Conservation (phyloP, 2,888 invertebrate genomes). For the Trilocha varians region DNA sequence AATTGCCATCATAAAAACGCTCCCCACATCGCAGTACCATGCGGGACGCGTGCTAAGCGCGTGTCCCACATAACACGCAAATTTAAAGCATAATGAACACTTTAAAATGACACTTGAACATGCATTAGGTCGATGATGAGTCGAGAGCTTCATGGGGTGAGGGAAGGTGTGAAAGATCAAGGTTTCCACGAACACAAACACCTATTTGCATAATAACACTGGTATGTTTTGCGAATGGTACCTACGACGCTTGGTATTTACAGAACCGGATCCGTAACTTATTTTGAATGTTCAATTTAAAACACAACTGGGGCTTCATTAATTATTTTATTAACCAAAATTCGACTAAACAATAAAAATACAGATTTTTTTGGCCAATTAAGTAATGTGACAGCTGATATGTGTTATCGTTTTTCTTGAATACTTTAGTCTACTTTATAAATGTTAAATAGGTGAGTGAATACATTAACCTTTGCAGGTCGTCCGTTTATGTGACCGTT, state of each 20-base stretch:
- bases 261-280: slow-evolving; percentile 37
- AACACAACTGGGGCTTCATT: slow-evolving; percentile 4
- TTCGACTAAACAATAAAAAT: slow-evolving; percentile 4
- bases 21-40: slow-evolving; percentile 32
- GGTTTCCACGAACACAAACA: slow-evolving; percentile 33
- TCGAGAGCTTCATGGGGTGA: slow-evolving; percentile 25
- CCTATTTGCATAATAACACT: slow-evolving; percentile 48
- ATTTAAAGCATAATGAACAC: slow-evolving; percentile 52
- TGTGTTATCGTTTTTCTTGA: not conserved
- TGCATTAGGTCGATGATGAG: slow-evolving; percentile 36
- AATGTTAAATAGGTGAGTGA: slow-evolving; percentile 38
- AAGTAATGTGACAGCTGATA: not conserved
- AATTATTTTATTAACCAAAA: not conserved
- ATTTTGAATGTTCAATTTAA: slow-evolving; percentile 19
- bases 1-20: slow-evolving; percentile 36
- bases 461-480: slow-evolving; percentile 56
- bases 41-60: slow-evolving; percentile 66
- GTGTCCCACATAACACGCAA: slow-evolving; percentile 65
- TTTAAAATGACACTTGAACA: slow-evolving; percentile 44
- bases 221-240: slow-evolving; percentile 33
- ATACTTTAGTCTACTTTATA: slow-evolving; percentile 5
- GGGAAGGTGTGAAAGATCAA: slow-evolving; percentile 57
- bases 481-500: slow-evolving; percentile 5
- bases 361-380: too few relatives aligned
- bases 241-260: slow-evolving; percentile 53